Base-by-base conservation (phyloP, 2,888 invertebrate genomes). In the Erpobdella octoculata region DNA sequence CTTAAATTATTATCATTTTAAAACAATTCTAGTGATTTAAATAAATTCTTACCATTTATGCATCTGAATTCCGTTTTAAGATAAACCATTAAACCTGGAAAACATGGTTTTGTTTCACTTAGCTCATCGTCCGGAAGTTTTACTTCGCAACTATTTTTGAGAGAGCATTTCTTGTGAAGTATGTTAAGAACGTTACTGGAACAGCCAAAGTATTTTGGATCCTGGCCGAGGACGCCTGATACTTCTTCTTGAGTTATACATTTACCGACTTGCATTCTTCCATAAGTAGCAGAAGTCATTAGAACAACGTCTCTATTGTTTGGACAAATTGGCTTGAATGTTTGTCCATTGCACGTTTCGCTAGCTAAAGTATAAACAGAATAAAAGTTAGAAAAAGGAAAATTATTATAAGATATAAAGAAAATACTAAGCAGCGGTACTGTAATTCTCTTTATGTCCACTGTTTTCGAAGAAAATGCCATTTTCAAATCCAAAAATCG, bases 151-250 rank as follows among this genome's bases (percentile, higher is more conserved):
- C n/a, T 21, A 1, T 31, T 15, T 25, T 68, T 67, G 37, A 62
- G 46, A 18, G 35, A 48, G 31, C 72, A 72, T 58, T 68, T 67
- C 37, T 58, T 21, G 21, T 72, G 41, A 5, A 72, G 18, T 59
- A 67, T 15, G 1, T 21, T 9, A 8, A 68, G 25, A 31, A 72
- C 72, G 53, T 72, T 59, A n/a, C 46, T 64, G 3, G 53, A 59
- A 21, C 72, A 72, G n/a, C 67, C 72, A n/a, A 62, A 62, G 33
- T 62, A 62, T 35, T 62, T 28, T 53, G 53, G 53, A 53, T 53
- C n/a, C n/a, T 53, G 4, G 12, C 53, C 53, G 8, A 25, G 21
- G 2, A 53, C 8, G 8, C 28, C 31, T n/a, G 53, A 53, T 18
- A 61, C 61, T 59, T 70, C 59, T 70, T 59, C 58, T 18, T 46